Percentiles rank a stretch among this genome's conserved stretches.
phyloP scores from a whole-genome alignment of 1,140 invertebrate species.

The Drosophila hydei region DNA sequence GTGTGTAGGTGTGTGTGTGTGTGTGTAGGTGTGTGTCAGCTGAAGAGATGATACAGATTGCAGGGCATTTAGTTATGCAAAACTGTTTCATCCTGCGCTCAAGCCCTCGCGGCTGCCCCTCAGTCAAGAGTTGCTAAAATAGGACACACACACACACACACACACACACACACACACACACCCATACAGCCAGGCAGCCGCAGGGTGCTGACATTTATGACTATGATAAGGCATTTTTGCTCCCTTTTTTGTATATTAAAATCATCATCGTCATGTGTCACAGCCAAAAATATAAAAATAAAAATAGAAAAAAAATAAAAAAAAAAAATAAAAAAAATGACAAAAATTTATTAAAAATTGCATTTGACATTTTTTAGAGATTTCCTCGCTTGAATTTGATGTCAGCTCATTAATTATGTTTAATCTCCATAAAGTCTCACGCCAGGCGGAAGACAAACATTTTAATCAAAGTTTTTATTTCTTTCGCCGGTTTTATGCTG shows the following conservation, averaged over 20 bases:
- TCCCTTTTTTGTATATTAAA: slow-evolving; percentile 27
- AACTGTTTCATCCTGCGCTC: slow-evolving; percentile 35
- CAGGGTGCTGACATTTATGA: slow-evolving; percentile 64
- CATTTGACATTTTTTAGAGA: slow-evolving; percentile 13
- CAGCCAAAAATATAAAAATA: slow-evolving; percentile 4
- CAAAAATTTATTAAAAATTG: not conserved
- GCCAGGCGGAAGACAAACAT: no score
- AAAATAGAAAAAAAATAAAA: not conserved
- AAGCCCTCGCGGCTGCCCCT: slow-evolving; percentile 6
- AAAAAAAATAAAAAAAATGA: slow-evolving; percentile 4
- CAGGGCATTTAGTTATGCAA: slow-evolving; percentile 74
- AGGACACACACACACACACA: slow-evolving; percentile 47
- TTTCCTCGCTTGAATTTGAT: not conserved
- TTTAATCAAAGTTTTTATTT: not conserved
- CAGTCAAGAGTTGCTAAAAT: slow-evolving; percentile 57
- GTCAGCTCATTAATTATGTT: slow-evolving; percentile 6
- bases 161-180: slow-evolving; percentile 7
- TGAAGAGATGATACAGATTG: slow-evolving; percentile 46
- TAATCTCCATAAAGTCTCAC: no score
- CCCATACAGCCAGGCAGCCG: slow-evolving; percentile 7
- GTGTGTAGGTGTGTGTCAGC: slow-evolving; percentile 16
- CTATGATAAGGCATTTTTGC: slow-evolving; percentile 50
- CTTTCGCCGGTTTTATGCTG: no score
- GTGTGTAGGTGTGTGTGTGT: slow-evolving; percentile 23
- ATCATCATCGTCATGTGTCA: slow-evolving; percentile 31